Evolutionary conservation across 2,888 invertebrate species (phyloP).

Genomic region (Ophraella communa): DNA sequence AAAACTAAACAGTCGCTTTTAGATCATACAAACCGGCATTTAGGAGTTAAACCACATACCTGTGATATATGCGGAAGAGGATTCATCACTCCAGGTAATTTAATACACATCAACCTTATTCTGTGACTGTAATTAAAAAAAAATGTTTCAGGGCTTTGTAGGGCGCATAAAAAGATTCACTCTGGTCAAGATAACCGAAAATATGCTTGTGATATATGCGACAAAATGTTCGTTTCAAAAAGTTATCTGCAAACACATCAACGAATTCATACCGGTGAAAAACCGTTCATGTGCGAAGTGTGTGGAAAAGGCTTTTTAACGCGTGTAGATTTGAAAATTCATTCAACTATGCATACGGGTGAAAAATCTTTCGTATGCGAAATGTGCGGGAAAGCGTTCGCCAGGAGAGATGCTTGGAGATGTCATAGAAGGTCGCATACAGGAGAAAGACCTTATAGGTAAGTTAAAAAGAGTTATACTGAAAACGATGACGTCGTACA

Average conservation of each 20-base stretch:
- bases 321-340: constrained; percentile 66
- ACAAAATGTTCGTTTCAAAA: constrained; percentile 68
- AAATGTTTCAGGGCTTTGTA: constrained; percentile 63
- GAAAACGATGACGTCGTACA: too few species aligned
- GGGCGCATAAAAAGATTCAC: constrained; percentile 66
- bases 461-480: too few species aligned
- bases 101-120: background rate
- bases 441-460: constrained; percentile 65
- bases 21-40: constrained; percentile 67
- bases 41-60: constrained; percentile 66
- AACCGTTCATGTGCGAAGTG: constrained; percentile 66
- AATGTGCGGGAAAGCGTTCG: constrained; percentile 68
- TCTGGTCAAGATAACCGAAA: constrained; percentile 67
- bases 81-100: constrained; percentile 65
- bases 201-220: constrained; percentile 66
- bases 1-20: constrained; percentile 67
- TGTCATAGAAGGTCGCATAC: constrained; percentile 67
- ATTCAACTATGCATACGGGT: constrained; percentile 68
- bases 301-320: constrained; percentile 69
- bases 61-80: constrained; percentile 67
- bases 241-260: constrained; percentile 67
- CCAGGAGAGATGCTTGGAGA: constrained; percentile 65
- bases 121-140: background rate
- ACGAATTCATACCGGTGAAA: constrained; percentile 67
- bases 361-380: constrained; percentile 69